Base-by-base conservation (phyloP, 2,797 vertebrate species). In the Pseudochaenichthys georgianus region DNA sequence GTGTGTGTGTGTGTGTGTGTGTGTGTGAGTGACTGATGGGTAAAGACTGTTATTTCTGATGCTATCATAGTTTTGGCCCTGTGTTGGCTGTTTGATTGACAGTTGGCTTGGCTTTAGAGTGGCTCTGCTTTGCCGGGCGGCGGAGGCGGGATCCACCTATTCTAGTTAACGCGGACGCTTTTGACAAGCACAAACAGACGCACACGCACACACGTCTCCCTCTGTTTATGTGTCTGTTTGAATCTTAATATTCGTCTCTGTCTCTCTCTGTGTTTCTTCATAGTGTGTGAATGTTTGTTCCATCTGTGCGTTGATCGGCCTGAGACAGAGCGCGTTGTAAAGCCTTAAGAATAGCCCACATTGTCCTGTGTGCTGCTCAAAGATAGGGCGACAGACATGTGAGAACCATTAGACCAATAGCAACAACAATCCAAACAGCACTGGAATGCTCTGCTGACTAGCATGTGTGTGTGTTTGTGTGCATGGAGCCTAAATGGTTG, bases 381-480 rank as follows among this genome's bases (percentile, higher is more conserved):
- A 93, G 93, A 92, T 73, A 86, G 86, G 65, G 86, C 81, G 81
- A 83, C 78, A 87, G 89, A 88, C 95, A 94, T 93, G 94, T 95
- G 95, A 96, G 90, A 94, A 87, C 92, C 91, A 95, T 95, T 94
- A 94, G 84, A 89, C 89, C 90, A 88, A 90, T 93, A 89, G 92
- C 92, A 94, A 93, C 92, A 91, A 91, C 77, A 83, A 86, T 77
- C 88, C 89, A 93, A 94, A 94, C 88, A 93, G 90, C 81, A 13
- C 75, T 81, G 92, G 91, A 93, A 94, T 94, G 93, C 86, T 87
- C 82, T 87, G 86, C 87, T 91, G 88, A 92, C 87, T 85, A 90
- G 77, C 75, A 64, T 87, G 89, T 85, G 91, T 84, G 74, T 84
- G 74, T 79, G 70, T 66, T 13, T 65, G 66, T 77, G 52, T 45